Evolutionary conservation across 2,113 vertebrate genomes (phyloP), one percentile per base, ranked within the genome.

Genomic region (Scytalopus superciliaris): DNA sequence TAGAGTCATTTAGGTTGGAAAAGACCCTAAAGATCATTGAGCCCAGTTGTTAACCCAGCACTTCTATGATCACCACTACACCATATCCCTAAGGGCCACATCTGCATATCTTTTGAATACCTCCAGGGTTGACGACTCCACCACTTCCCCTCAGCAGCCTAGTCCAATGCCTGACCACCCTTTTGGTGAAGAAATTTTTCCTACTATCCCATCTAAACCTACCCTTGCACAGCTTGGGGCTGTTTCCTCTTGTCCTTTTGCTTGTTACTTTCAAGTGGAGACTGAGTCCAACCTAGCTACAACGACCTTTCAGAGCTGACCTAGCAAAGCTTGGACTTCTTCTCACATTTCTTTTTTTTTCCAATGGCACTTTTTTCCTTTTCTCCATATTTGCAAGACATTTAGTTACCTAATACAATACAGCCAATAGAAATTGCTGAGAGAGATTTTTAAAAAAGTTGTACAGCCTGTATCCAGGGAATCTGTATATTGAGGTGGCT

Each of bases 231-330:
- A 89, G 44, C 7, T 17, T 57, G 31, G 49, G 17, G 35, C 19
- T 35, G 1, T 45, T 53, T 72, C 19, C 27, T 76, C 21, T 50
- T 27, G 10, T 44, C 10, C 45, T 81, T 1, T 45, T 3, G 1
- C 19, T 35, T 72, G 11, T 56, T 67, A 62, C 19, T 21, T 81
- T 15, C 22, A 22, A 89, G 6, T 25, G 57, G 16, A 63, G 37
- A 57, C 33, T 4, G 1, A 59, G 22, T 27, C 19, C 7, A 13
- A 19, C 5, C 35, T 72, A 0, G 0, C 45, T 76, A 40, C 18
- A 50, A 2, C 4, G 21, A 81, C 21, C 28, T 52, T 68, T 73
- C 14, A 56, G 72, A 88, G 57, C 31, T 14, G 39, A 52, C 7
- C 30, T 69, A 80, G 21, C 35, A 69, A 79, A 93, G 19, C 28